Percentiles rank a stretch among this genome's conserved stretches.
Conservation (phyloP, 2,113 vertebrate genomes). For the Rhipidura dahli region DNA sequence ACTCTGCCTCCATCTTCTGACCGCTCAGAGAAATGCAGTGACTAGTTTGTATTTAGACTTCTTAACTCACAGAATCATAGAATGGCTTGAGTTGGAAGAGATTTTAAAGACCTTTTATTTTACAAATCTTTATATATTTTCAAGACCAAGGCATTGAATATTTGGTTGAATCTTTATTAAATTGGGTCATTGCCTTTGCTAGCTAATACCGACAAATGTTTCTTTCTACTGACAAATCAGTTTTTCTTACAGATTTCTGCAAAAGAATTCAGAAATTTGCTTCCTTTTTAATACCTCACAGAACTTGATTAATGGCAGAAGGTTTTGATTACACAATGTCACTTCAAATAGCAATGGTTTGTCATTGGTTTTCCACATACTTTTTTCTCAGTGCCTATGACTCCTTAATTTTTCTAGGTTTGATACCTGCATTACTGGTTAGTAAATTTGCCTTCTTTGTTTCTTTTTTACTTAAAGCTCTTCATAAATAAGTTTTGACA, state of each 20-base stretch:
- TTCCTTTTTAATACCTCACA: neutral
- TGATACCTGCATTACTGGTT: neutral
- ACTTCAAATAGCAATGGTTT: neutral
- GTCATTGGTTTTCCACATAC: neutral
- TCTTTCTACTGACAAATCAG: neutral
- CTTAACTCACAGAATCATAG: neutral
- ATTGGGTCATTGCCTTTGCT: neutral
- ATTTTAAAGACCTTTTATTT: neutral
- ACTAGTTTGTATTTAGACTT: neutral
- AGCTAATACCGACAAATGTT: neutral
- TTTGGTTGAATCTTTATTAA: neutral
- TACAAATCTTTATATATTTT: neutral
- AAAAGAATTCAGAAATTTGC: neutral
- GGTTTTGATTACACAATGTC: neutral
- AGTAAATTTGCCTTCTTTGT: neutral
- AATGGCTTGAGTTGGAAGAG: neutral
- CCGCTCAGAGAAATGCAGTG: neutral
- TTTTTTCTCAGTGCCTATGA: neutral
- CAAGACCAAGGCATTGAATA: neutral
- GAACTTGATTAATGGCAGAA: neutral
- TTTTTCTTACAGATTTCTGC: neutral
- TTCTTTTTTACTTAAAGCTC: neutral
- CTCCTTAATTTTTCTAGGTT: neutral
- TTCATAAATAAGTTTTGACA: neutral
- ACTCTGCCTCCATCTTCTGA: slow-evolving; percentile 34